Percentiles rank a stretch among this genome's conserved stretches.
Conservation (phyloP, 2,888 invertebrate species). For the Meteorus colon region DNA sequence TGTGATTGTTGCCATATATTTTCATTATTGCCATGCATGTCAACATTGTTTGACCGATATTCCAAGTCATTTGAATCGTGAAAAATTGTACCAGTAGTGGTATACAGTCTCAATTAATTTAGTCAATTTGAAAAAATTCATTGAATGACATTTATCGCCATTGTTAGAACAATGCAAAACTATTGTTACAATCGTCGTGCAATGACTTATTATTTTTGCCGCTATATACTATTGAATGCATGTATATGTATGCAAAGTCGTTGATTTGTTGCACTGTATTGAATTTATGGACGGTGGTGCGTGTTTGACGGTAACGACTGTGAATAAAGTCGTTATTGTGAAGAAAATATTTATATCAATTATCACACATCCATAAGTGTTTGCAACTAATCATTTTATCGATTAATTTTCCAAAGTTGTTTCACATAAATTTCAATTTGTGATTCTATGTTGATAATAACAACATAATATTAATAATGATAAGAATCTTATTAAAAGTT, state of each 20-base stretch:
- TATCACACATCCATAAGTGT: neutral
- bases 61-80: too few relatives aligned
- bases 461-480: too few relatives aligned
- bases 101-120: neutral
- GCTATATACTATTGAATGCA: neutral
- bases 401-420: too few relatives aligned
- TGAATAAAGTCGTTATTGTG: neutral
- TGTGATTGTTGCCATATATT: too few relatives aligned
- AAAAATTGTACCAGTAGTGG: neutral
- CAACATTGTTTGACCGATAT: too few relatives aligned
- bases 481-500: too few relatives aligned
- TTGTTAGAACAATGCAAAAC: constrained; percentile 61
- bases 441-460: too few relatives aligned
- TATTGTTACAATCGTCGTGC: constrained; percentile 52
- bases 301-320: neutral
- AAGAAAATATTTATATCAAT: neutral
- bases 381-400: neutral
- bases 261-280: neutral
- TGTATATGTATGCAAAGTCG: neutral
- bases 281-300: neutral
- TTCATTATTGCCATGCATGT: too few relatives aligned
- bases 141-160: constrained; percentile 58
- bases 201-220: constrained; percentile 25
- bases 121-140: neutral
- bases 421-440: too few relatives aligned